Conservation (phyloP, 1,140 invertebrate species). For the Protaetia brevitarsis region DNA sequence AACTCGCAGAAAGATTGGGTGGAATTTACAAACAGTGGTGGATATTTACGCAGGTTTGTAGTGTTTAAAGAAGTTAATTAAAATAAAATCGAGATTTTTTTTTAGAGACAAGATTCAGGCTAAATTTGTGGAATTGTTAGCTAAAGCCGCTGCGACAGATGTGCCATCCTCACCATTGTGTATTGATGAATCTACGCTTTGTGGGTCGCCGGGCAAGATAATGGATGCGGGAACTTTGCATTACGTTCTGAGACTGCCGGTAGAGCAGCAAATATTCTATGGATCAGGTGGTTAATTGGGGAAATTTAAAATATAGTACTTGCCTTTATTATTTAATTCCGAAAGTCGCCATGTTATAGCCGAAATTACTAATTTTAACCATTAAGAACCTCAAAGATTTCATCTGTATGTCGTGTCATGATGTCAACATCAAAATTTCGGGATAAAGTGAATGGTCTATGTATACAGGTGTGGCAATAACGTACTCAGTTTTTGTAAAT, state of each 20-base stretch:
- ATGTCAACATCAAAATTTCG: too few species aligned
- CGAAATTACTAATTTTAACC: too few species aligned
- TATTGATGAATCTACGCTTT: constrained; percentile 51
- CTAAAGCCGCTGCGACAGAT: constrained; percentile 53
- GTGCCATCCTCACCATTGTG: constrained; percentile 48
- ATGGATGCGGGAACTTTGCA: constrained; percentile 53
- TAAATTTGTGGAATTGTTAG: constrained; percentile 62
- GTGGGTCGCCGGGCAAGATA: constrained; percentile 55
- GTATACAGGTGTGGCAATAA: too few species aligned
- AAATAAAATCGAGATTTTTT: constrained; percentile 4
- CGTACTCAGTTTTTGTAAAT: too few species aligned
- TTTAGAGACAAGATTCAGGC: constrained; percentile 64
- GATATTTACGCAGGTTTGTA: constrained; percentile 60
- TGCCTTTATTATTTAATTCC: not conserved
- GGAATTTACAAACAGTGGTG: constrained; percentile 59
- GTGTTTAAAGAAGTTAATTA: not conserved
- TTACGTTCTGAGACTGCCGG: constrained; percentile 51
- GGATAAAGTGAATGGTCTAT: too few species aligned
- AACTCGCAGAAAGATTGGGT: constrained; percentile 57
- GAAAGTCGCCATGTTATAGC: not conserved
- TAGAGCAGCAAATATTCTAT: constrained; percentile 54
- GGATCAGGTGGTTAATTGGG: constrained; percentile 50
- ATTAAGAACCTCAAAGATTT: too few species aligned
- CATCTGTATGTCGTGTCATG: too few species aligned
- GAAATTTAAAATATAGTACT: not conserved